A percentile compares a stretch with the other conserved stretches of the same genome.
phyloP scores from a whole-genome alignment of 2,888 invertebrate species.

The Amphipoea oculea region DNA sequence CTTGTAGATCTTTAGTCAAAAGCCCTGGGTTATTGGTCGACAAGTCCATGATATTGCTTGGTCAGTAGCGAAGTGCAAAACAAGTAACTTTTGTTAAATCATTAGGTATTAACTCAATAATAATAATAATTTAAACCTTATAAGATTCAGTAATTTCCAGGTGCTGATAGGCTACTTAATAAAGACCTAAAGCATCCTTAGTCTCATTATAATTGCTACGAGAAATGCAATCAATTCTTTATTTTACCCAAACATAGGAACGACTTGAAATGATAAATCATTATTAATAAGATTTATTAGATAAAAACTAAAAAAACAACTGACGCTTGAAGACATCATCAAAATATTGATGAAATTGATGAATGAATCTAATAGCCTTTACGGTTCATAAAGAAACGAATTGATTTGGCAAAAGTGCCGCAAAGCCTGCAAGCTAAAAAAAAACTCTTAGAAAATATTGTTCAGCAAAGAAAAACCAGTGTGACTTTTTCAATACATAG shows the following conservation, averaged over 20 bases:
- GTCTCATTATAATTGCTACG: too few species aligned
- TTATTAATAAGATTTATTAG: not conserved
- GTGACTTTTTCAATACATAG: too few species aligned
- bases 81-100: too few species aligned
- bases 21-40: too few species aligned
- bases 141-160: not conserved
- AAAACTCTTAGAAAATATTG: not conserved
- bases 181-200: not conserved
- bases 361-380: slow-evolving; percentile 7
- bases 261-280: not conserved
- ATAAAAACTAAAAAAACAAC: not conserved
- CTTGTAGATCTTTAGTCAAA: not conserved
- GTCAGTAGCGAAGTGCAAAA: not conserved
- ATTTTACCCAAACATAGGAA: not conserved
- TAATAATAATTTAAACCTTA: not conserved
- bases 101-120: too few species aligned
- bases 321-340: not conserved
- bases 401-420: not conserved
- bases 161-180: not conserved
- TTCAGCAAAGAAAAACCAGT: not conserved
- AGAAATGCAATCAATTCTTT: not conserved
- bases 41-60: not conserved
- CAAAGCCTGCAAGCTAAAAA: not conserved
- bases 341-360: too few species aligned
- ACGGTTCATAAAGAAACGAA: not conserved